A percentile compares a stretch with the other conserved stretches of the same genome.
Evolutionary conservation across 2,113 vertebrate species (phyloP).

Genomic region (Camelus bactrianus): DNA sequence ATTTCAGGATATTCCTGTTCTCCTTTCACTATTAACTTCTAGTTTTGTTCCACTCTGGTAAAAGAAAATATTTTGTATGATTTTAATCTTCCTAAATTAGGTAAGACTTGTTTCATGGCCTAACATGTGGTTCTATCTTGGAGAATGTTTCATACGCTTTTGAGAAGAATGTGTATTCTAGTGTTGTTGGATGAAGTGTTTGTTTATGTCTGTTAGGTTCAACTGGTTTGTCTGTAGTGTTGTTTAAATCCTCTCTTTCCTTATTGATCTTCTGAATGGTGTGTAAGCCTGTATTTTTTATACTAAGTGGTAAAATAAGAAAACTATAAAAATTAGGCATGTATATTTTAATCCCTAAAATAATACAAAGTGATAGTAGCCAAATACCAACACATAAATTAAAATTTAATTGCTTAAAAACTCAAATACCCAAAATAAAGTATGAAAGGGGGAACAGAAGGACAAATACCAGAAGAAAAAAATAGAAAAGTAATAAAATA

Average conservation of each 20-base stretch:
- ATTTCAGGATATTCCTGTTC: not conserved
- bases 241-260: not conserved
- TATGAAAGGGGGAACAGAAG: not conserved
- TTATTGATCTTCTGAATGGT: not conserved
- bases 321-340: not conserved
- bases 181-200: not conserved
- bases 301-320: not conserved
- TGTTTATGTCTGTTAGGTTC: not conserved
- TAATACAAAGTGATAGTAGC: not conserved
- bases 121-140: not conserved
- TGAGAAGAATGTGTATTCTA: not conserved
- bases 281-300: not conserved
- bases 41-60: not conserved
- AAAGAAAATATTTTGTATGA: not conserved
- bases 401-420: not conserved
- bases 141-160: not conserved
- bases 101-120: not conserved
- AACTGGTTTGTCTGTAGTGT: not conserved
- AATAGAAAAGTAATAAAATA: not conserved
- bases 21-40: not conserved
- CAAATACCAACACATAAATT: not conserved
- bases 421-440: not conserved
- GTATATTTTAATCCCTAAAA: not conserved
- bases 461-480: not conserved
- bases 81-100: not conserved